These are phyloP conservation scores for Dissostichus mawsoni DNA, from an alignment of 2,113 vertebrate species.

Conservation along the genomic window DNA sequence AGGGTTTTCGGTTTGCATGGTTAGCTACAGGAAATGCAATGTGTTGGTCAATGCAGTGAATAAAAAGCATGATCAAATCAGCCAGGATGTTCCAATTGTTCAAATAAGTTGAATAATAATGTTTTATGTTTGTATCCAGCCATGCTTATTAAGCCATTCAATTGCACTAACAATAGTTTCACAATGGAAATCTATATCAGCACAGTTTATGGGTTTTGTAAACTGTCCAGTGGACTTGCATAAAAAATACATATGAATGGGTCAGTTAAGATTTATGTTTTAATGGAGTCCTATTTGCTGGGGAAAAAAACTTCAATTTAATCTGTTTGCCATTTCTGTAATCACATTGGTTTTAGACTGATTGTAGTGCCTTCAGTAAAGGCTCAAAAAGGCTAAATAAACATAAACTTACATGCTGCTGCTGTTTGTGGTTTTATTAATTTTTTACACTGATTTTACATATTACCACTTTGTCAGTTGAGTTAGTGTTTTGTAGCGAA, in stretches of 20 bases:
- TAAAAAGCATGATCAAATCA: background rate
- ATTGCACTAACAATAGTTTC: background rate
- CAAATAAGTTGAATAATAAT: background rate
- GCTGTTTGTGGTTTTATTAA: background rate
- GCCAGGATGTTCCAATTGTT: background rate
- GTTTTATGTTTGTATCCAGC: background rate
- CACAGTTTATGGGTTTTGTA: background rate
- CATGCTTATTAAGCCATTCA: background rate
- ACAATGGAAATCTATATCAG: constrained; percentile 1
- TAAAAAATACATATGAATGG: background rate
- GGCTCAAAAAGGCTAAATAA: background rate
- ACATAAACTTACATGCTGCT: background rate
- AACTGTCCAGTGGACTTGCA: background rate
- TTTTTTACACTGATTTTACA: background rate
- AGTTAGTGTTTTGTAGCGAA: background rate
- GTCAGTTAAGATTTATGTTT: constrained; percentile 12
- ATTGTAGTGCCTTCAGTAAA: background rate
- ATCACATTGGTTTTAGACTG: background rate
- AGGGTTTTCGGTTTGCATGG: too few species aligned
- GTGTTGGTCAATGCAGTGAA: background rate
- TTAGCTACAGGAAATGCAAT: background rate
- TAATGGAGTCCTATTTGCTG: constrained; percentile 13
- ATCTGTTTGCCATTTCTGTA: background rate
- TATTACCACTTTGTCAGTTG: background rate
- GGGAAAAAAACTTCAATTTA: background rate